Evolutionary conservation across 2,888 invertebrate genomes (phyloP).

Genomic region (Cyrtodaria siliqua): DNA sequence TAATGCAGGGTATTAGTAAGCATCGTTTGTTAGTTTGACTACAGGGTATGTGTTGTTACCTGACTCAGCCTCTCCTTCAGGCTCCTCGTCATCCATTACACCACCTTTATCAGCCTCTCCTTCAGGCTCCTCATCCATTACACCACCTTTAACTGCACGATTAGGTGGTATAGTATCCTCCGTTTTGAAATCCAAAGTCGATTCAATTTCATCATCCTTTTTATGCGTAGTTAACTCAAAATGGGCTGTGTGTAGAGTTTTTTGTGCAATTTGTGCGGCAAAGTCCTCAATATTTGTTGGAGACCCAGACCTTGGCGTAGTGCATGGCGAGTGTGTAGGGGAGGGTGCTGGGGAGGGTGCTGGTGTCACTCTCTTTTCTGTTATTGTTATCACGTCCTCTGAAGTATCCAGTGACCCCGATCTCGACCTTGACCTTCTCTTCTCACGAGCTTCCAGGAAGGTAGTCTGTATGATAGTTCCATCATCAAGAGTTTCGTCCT

Average conservation of each 20-base stretch:
- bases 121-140: slow-evolving; percentile 7
- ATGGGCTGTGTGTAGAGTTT: slow-evolving; percentile 60
- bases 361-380: slow-evolving; percentile 55
- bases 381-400: slow-evolving; percentile 37
- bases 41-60: slow-evolving; percentile 21
- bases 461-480: slow-evolving; percentile 67
- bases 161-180: slow-evolving; percentile 42
- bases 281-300: slow-evolving; percentile 55
- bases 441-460: slow-evolving; percentile 65
- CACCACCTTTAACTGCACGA: neutral
- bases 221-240: slow-evolving; percentile 55
- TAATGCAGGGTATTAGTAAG: neutral
- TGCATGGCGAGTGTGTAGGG: slow-evolving; percentile 60
- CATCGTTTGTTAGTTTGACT: neutral
- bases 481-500: slow-evolving; percentile 68
- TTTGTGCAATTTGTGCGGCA: slow-evolving; percentile 57
- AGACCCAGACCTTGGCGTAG: slow-evolving; percentile 65
- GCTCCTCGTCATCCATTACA: neutral
- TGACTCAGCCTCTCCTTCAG: slow-evolving; percentile 21
- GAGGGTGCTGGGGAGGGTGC: slow-evolving; percentile 46
- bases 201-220: slow-evolving; percentile 54
- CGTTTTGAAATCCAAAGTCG: slow-evolving; percentile 44
- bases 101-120: slow-evolving; percentile 1
- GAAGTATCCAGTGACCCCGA: slow-evolving; percentile 70
- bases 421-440: slow-evolving; percentile 63